Base-by-base conservation (phyloP, 2,113 vertebrate genomes). In the Microtus montanus region DNA sequence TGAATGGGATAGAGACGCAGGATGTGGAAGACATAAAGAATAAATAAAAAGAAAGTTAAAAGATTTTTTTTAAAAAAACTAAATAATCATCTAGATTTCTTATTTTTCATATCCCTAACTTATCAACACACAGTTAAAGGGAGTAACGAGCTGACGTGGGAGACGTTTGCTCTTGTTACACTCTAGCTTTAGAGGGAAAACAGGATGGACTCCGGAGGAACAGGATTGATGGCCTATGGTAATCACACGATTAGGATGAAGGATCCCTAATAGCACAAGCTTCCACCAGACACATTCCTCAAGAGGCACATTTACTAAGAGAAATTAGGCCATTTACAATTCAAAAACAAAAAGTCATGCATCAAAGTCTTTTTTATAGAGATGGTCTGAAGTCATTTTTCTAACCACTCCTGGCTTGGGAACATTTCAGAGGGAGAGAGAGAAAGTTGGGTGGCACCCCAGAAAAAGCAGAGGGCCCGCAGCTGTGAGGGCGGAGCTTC, bases 241-340 rank as follows among this genome's bases (percentile, higher is more conserved):
- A 98, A 98, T 98, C 97, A 96, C 20, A 95, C 38, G 58, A 95
- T 92, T 96, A 93, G 63, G 92, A 2, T 94, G 93, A 94, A 96
- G 89, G 77, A 92, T 15, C 94, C 92, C 41, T 87, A 94, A 80
- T 41, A 94, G 71, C 85, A 92, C 68, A 89, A 97, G 41, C 66
- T 80, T 92, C 96, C 94, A 98, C 96, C 89, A 98, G 98, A 97
- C 73, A 94, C 78, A 93, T 89, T 95, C 82, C 90, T 97, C 93
- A 96, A 94, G 90, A 97, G 91, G 84, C 79, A 92, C 64, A 87
- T 74, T 87, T 85, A 88, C 89, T 78, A 93, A 95, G 93, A 95
- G 90, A 96, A 94, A 83, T 94, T 91, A 90, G 97, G 93, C 91
- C 89, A 89, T 86, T 96, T 97, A 0, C 1, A 96, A 97, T 92